Evolutionary conservation across 2,113 vertebrate species (phyloP), one percentile per base, ranked within the genome.

Genomic region (Eptesicus fuscus): DNA sequence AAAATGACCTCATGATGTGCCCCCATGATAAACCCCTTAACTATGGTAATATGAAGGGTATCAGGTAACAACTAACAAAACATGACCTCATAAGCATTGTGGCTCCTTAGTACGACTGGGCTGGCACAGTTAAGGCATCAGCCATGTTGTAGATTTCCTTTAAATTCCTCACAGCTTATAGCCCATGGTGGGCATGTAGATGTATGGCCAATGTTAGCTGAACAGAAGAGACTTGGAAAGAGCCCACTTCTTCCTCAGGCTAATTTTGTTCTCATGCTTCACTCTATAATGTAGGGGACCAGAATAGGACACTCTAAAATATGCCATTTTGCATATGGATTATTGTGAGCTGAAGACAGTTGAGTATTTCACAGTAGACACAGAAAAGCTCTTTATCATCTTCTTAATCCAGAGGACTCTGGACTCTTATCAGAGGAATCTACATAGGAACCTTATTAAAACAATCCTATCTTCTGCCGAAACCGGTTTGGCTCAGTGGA

Each of bases 151-250:
- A n/a, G 9, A 18, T 32, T 74, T 30, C 56, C 53, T 32, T 30
- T 12, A 71, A 63, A 23, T 23, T 25, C 71, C 63, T 44, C 47
- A 79, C 8, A 67, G 32, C 51, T 17, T 47, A 10, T 12, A 89
- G 51, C 14, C 25, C 25, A 10, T 0, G 3, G 2, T 35, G 28
- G 59, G 30, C 71, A 12, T 6, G 1, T 4, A 30, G n/a, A 10
- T 11, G 6, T n/a, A 5, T 28, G 23, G 44, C 44, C 85, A 90
- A 17, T 2, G 14, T 9, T 9, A 32, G 35, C 80, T 25, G 22
- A 7, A 44, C 47, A 74, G 35, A 49, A n/a, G 28, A n/a, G 56
- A 10, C 14, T 28, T 9, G 42, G 18, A 13, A 35, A 40, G 17
- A 49, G 44, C 32, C 9, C 30, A 1, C 65, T 35, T n/a, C 25